Percentiles rank a stretch among this genome's conserved stretches.
Conservation (phyloP, 2,113 vertebrate species). For the Macaca fascicularis region DNA sequence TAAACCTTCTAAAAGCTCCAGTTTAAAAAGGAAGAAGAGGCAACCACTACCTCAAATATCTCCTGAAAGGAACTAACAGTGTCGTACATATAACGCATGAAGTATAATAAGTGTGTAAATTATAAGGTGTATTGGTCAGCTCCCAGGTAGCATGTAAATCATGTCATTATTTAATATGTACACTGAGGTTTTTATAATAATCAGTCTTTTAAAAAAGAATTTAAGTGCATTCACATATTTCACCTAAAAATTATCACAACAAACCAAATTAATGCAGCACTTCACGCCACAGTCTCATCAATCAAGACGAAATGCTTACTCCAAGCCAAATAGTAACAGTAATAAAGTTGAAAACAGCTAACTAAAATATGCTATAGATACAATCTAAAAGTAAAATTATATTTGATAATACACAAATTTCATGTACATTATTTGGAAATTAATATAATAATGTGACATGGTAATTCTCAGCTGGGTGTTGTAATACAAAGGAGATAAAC, state of each 20-base stretch:
- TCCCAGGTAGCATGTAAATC: neutral
- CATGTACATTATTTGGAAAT: neutral
- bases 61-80: neutral
- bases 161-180: neutral
- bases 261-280: neutral
- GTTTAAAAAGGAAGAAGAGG: neutral
- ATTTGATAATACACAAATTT: neutral
- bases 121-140: neutral
- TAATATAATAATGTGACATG: neutral
- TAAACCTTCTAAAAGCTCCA: neutral
- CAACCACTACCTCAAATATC: neutral
- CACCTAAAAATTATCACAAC: neutral
- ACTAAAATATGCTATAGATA: neutral
- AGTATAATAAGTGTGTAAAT: neutral
- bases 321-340: neutral
- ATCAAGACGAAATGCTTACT: neutral
- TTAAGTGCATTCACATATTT: neutral
- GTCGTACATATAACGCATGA: neutral
- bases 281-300: neutral
- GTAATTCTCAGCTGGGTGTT: neutral
- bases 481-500: neutral
- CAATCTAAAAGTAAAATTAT: neutral
- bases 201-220: neutral
- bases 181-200: neutral
- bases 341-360: neutral